Evolutionary conservation across 2,113 vertebrate species (phyloP), one percentile per base, ranked within the genome.

Genomic region (Macrotus californicus): DNA sequence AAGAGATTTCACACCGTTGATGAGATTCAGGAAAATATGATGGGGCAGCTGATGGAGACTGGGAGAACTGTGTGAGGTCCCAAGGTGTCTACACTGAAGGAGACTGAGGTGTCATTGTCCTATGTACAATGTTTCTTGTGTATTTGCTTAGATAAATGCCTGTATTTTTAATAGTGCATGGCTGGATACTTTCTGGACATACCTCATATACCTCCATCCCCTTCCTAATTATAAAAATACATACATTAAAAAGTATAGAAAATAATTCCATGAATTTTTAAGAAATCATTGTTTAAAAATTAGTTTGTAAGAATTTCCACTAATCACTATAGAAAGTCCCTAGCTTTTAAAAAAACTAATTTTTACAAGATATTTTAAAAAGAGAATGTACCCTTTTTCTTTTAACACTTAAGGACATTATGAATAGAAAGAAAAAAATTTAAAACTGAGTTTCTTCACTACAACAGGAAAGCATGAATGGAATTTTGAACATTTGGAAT

Each of bases 221-320:
- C 59, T 81, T 67, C 31, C 41, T 82, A 77, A 77, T 87, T 87
- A 77, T 87, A 93, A 93, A 94, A 90, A 93, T 70, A 90, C 0
- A 89, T 21, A 86, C 2, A 70, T 41, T 82, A 67, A 19, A 85
- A 92, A 92, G 84, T 50, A 46, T 6, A 89, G 39, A 92, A 85
- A 46, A 75, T 15, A 54, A 93, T 75, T 84, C 41, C 75, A 66
- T 92, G 46, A 75, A 70, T 86, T 89, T 94, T 69, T 48, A 95
- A 92, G 29, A n/a, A 84, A 80, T 46, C 36, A 88, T 11, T 52
- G 41, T 52, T 85, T 92, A 50, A 90, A 93, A 80, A 64, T 61
- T 61, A 79, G 24, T 36, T 48, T 69, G 50, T 24, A 92, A 73
- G 10, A 73, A 93, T 91, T 69, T 80, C 31, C 31, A 66, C 18